phyloP scores from a whole-genome alignment of 2,113 vertebrate genomes.

The Aegotheles bennettii region DNA sequence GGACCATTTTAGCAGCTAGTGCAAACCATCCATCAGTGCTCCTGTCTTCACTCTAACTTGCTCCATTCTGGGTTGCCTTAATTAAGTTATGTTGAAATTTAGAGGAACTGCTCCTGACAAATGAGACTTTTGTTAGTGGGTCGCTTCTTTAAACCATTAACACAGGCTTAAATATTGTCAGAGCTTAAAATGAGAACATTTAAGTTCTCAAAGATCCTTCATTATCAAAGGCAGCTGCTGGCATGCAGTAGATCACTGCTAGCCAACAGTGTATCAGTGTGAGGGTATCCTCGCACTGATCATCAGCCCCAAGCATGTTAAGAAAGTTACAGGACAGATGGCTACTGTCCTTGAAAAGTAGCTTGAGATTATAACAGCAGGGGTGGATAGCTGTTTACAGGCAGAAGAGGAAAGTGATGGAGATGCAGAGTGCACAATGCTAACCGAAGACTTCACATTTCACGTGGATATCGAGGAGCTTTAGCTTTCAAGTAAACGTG shows the following conservation, averaged over 20 bases:
- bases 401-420: neutral
- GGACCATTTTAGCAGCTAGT: neutral
- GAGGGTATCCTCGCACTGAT: neutral
- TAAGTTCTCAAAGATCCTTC: neutral
- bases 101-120: slow-evolving; percentile 51
- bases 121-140: slow-evolving; percentile 40
- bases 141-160: slow-evolving; percentile 53
- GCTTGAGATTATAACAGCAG: neutral
- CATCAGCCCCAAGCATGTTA: neutral
- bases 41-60: slow-evolving; percentile 18
- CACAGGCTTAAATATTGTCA: slow-evolving; percentile 45
- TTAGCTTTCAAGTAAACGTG: neutral
- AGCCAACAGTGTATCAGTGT: neutral
- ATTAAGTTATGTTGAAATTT: slow-evolving; percentile 38
- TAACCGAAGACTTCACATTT: neutral
- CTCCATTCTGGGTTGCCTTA: slow-evolving; percentile 7
- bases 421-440: neutral
- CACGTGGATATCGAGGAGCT: neutral
- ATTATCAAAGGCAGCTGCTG: slow-evolving; percentile 35
- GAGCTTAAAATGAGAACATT: neutral
- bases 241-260: neutral
- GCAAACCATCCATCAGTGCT: slow-evolving; percentile 32
- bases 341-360: neutral
- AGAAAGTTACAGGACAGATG: fast-evolving
- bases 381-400: neutral